Percentiles rank a stretch among this genome's conserved stretches.
Evolutionary conservation across 2,888 invertebrate genomes (phyloP).

Genomic region (Creontiades dilutus): DNA sequence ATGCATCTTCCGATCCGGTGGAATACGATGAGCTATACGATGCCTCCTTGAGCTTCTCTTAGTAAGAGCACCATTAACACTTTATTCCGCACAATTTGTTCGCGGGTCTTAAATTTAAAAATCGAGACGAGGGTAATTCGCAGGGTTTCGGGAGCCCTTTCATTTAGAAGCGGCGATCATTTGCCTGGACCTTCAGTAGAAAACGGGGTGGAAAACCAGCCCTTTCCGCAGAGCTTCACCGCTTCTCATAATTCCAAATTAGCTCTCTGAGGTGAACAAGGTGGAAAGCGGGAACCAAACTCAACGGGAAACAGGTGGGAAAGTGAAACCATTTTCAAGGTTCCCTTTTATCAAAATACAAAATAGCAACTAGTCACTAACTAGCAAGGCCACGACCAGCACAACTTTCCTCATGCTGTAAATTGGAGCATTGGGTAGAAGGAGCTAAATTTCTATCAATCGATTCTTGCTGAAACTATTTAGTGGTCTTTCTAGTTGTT

Average conservation of each 20-base stretch:
- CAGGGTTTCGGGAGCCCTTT: not conserved
- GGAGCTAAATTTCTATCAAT: not conserved
- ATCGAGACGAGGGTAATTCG: not conserved
- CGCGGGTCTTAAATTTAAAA: not conserved
- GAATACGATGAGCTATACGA: no score
- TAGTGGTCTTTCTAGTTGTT: no score
- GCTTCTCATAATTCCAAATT: conserved; percentile 27
- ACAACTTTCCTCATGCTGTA: not conserved
- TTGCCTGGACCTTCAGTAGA: not conserved
- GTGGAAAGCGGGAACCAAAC: not conserved
- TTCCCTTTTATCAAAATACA: not conserved
- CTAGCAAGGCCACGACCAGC: not conserved
- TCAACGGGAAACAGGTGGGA: not conserved
- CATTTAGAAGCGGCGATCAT: not conserved
- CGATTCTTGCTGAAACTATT: no score
- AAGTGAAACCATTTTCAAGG: conserved; percentile 9
- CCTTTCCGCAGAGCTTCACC: not conserved
- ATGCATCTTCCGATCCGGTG: no score
- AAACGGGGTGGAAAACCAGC: conserved; percentile 26
- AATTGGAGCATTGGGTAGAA: not conserved
- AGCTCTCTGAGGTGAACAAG: conserved; percentile 7
- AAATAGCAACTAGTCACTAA: not conserved
- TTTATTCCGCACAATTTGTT: not conserved
- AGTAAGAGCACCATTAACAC: not conserved
- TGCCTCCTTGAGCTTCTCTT: no score